Conservation (phyloP, 2,113 vertebrate genomes). For the Syngnathoides biaculeatus region DNA sequence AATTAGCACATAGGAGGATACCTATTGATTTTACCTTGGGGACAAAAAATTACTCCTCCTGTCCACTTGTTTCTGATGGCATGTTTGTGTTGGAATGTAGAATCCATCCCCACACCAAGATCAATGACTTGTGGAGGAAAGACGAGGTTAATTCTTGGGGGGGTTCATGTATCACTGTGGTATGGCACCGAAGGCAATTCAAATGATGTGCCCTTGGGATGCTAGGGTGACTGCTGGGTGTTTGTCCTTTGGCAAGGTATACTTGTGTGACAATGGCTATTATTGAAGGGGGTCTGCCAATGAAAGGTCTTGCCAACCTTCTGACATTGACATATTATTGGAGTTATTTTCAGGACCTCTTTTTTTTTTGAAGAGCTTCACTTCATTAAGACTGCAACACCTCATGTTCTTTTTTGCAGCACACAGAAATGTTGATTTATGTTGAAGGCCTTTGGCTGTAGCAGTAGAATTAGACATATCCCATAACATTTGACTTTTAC, state of each 20-base stretch:
- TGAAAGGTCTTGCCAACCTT: slow-evolving; percentile 24
- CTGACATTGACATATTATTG: not conserved
- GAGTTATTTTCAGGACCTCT: not conserved
- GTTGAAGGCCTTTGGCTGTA: not conserved
- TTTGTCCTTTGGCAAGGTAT: slow-evolving; percentile 23
- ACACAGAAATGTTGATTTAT: not conserved
- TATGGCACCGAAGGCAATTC: slow-evolving; percentile 72
- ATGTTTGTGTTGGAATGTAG: slow-evolving; percentile 38
- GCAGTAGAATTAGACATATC: not conserved
- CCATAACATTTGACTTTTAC: not conserved
- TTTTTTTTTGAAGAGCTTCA: not conserved
- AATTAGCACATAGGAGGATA: not conserved
- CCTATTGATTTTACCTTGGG: not conserved
- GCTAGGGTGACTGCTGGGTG: slow-evolving; percentile 60
- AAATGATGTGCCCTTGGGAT: slow-evolving; percentile 72
- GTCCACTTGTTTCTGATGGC: not conserved
- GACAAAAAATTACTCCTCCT: not conserved
- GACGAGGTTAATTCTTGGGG: slow-evolving; percentile 62
- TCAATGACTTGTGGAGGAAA: slow-evolving; percentile 37
- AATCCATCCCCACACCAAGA: slow-evolving; percentile 56
- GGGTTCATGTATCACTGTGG: slow-evolving; percentile 53
- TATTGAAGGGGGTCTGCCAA: slow-evolving; percentile 31
- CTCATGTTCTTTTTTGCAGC: not conserved
- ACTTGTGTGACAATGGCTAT: slow-evolving; percentile 34
- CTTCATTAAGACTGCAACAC: not conserved